Conservation (phyloP, 2,113 vertebrate species). For the Willisornis vidua region DNA sequence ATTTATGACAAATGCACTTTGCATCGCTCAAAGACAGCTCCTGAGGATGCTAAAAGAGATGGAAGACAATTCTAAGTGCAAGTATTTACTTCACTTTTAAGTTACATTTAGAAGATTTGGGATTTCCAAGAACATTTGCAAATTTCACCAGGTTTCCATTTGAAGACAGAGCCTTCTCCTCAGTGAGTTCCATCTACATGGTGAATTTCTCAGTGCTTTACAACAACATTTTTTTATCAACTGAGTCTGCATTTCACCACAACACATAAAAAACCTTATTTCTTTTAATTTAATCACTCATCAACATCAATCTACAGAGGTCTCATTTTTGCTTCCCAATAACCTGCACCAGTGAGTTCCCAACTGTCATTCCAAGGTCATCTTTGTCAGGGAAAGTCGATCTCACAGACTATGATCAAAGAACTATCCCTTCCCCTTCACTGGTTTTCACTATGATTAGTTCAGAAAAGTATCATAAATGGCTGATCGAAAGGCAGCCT, state of each 20-base stretch:
- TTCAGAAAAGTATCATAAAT: not conserved
- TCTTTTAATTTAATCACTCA: not conserved
- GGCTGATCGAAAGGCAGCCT: not conserved
- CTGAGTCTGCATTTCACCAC: not conserved
- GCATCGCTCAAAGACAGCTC: not conserved
- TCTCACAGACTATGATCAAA: not conserved
- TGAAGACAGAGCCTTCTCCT: not conserved
- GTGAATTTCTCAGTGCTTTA: not conserved
- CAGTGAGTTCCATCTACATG: not conserved
- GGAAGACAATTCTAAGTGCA: not conserved
- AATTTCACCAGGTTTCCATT: not conserved
- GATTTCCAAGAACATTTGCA: not conserved
- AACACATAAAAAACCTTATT: not conserved
- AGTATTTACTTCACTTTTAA: not conserved
- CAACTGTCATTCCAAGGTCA: not conserved
- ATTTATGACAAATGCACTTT: not conserved
- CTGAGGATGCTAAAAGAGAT: not conserved
- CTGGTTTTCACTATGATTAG: not conserved
- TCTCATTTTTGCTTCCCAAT: not conserved
- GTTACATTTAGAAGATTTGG: not conserved
- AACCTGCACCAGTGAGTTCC: rapidly evolving
- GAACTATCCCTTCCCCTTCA: not conserved
- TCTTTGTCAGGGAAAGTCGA: not conserved
- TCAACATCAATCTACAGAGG: not conserved
- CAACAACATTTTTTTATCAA: not conserved